Base-by-base conservation (phyloP, 2,113 vertebrate genomes). In the Gymnobelideus leadbeateri region DNA sequence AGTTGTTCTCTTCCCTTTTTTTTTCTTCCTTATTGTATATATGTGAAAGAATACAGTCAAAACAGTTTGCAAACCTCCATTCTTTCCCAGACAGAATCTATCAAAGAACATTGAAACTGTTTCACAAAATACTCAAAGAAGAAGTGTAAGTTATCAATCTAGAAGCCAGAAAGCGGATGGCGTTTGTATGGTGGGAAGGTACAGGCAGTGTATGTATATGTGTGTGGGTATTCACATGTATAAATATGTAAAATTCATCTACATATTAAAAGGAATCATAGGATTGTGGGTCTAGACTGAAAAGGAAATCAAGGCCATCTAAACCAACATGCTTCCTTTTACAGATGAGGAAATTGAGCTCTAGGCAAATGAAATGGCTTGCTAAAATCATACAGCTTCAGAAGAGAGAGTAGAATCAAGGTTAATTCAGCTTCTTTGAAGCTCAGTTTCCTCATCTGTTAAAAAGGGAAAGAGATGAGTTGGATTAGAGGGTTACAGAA, bases 111-210 rank as follows among this genome's bases (percentile, higher is more conserved):
- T 43, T 28, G 9, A 93, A 55, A 11, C 1, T 19, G 8, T 8
- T 84, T 31, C 51, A 26, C 19, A 95, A 57, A 47, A 0, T 2
- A 46, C 21, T 19, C 25, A 0, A 50, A 89, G 89, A 19, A 47
- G 0, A 50, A 9, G 1, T 3, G 0, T 0, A 54, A 9, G 24
- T 55, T 2, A 1, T 31, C 10, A 0, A 2, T 31, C 43, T 3
- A 37, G 57, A 68, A 68, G 37, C 57, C 31, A 68, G 28, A 11
- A 37, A 37, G 28, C 19, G 37, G 14, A 0, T n/a, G 14, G 14
- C 0, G 11, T 84, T 43, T 84, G 19, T 84, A 2, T 43, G 7
- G 19, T 19, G n/a, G 16, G 4, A 43, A 7, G 68, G 6, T 8
- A 0, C 6, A 8, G 19, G 37, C 37, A 84, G 7, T n/a, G 19